These are phyloP conservation scores for Carabus problematicus DNA, from an alignment of 2,888 invertebrate genomes.

Conservation along the genomic window DNA sequence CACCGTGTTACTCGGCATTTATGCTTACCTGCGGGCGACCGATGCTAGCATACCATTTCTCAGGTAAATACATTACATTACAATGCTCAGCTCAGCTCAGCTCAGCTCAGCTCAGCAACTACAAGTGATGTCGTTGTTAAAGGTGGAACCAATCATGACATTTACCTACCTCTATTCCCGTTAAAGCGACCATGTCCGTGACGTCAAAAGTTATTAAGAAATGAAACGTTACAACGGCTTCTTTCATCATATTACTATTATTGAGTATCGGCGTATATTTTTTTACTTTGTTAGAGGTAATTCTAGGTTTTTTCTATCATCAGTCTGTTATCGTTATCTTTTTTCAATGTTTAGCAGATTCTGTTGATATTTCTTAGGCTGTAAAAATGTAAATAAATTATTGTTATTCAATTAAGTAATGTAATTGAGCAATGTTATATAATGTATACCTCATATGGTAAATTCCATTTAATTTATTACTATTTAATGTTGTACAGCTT, in stretches of 20 bases:
- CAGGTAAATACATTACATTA: slow-evolving; percentile 49
- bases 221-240: slow-evolving; percentile 3
- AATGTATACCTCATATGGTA: slow-evolving; percentile 29
- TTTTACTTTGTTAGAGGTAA: slow-evolving; percentile 29
- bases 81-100: not conserved
- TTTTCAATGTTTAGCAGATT: slow-evolving; percentile 11
- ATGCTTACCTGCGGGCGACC: slow-evolving; percentile 64
- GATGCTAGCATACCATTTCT: slow-evolving; percentile 51
- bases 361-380: slow-evolving; percentile 22
- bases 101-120: too few relatives aligned
- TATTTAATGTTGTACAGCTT: slow-evolving; percentile 36
- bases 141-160: slow-evolving; percentile 43
- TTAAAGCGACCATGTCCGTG: slow-evolving; percentile 35
- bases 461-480: slow-evolving; percentile 37
- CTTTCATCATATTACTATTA: slow-evolving; percentile 2
- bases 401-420: slow-evolving; percentile 29
- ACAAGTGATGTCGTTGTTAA: slow-evolving; percentile 8
- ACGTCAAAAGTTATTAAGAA: slow-evolving; percentile 38
- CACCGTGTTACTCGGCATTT: slow-evolving; percentile 66
- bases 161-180: slow-evolving; percentile 39
- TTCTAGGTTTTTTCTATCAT: slow-evolving; percentile 38
- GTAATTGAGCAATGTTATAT: slow-evolving; percentile 26
- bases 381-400: slow-evolving; percentile 38
- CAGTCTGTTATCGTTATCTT: slow-evolving; percentile 13
- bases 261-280: slow-evolving; percentile 11